Base-by-base conservation (phyloP, 2,797 vertebrate species). In the Clarias laeviceps region DNA sequence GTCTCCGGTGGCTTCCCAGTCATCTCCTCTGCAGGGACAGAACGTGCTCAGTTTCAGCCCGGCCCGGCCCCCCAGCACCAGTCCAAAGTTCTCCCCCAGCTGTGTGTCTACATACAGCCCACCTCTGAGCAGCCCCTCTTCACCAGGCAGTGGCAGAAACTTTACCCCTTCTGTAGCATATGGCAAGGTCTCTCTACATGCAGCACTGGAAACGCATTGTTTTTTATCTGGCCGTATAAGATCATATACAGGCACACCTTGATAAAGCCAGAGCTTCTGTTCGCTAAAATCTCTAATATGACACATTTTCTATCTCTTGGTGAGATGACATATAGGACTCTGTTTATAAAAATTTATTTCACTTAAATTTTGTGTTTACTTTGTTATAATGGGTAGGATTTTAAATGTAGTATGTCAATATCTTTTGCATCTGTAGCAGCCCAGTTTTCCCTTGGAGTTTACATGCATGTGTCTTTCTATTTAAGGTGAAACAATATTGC, bases 41-140 rank as follows among this genome's bases (percentile, higher is more conserved):
- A 98, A 96, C 0, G 98, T 99, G 56, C 92, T 99, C 85, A 98
- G 96, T 88, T 99, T 98, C 72, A 99, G 98, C 86, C 98, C 97
- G 0, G 96, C 96, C 0, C 95, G 97, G 2, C 95, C 97, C 0
- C 95, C 96, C 2, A 95, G 95, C 20, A 85, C 94, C 90, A 97
- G 96, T 89, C 97, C 98, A 34, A 99, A 98, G 80, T 99, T 98
- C 89, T 91, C 96, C 0, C 87, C 96, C 0, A 89, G 93, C 88
- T 98, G 96, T 88, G 93, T 97, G 0, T 61, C 96, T 0, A 96
- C 97, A 0, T 99, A 96, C 91, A 97, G 96, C 88, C 96, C 97
- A n/a, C 93, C 96, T 12, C 93, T 97, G 0, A 96, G 96, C 86
- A 91, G 89, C 34, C 89, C 96, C 32, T 82, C 95, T 11, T 92